A percentile compares a stretch with the other conserved stretches of the same genome.
phyloP scores from a whole-genome alignment of 2,888 invertebrate species.

The Xestia ashworthii region DNA sequence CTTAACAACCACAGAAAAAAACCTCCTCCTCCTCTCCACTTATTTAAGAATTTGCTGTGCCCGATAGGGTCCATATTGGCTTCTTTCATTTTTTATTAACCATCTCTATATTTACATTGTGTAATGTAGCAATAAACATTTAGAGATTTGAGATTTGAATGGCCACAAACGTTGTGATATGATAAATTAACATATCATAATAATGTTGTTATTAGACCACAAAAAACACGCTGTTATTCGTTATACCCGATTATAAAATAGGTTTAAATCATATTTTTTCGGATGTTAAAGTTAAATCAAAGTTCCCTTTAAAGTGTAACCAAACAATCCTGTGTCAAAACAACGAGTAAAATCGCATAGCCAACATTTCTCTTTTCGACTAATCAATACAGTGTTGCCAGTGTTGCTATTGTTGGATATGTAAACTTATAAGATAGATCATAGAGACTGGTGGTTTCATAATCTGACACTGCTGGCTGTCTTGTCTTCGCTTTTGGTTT shows the following conservation, averaged over 20 bases:
- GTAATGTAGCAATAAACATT: too few relatives aligned
- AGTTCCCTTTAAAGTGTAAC: not conserved
- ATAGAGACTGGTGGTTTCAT: too few relatives aligned
- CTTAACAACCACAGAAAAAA: too few relatives aligned
- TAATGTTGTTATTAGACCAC: not conserved
- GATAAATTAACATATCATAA: not conserved
- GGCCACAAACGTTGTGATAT: not conserved
- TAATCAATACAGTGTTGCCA: slow-evolving; percentile 19
- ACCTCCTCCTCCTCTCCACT: too few relatives aligned
- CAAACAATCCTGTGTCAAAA: not conserved
- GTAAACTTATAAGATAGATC: too few relatives aligned
- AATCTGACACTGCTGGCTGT: too few relatives aligned
- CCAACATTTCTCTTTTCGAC: not conserved
- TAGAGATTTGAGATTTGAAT: not conserved
- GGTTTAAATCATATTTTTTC: not conserved
- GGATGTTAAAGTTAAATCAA: not conserved
- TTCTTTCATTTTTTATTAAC: too few relatives aligned
- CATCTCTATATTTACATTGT: too few relatives aligned
- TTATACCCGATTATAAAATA: not conserved
- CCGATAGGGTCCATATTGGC: too few relatives aligned
- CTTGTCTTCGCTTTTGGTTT: too few relatives aligned
- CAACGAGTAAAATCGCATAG: not conserved
- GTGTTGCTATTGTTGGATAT: too few relatives aligned
- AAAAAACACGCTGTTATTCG: not conserved
- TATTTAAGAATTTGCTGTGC: too few relatives aligned